These are phyloP conservation scores for Motacilla alba DNA, from an alignment of 2,113 vertebrate species.

Conservation along the genomic window DNA sequence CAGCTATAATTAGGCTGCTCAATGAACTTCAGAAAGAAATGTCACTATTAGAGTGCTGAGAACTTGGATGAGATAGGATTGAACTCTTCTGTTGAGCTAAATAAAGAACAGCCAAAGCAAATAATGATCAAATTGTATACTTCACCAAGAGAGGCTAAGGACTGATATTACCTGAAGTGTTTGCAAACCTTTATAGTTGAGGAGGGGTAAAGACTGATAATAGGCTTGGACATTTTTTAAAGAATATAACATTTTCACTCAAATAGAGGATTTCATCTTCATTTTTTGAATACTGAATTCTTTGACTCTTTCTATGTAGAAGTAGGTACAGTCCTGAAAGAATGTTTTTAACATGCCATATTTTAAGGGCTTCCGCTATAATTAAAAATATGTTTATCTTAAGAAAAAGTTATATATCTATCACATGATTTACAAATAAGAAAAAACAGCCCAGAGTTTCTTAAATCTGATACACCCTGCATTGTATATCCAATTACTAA, in stretches of 20 bases:
- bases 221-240: not conserved
- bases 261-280: conserved; percentile 22
- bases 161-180: not conserved
- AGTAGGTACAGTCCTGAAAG: conserved; percentile 3
- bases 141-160: not conserved
- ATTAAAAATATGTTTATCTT: not conserved
- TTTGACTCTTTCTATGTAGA: conserved; percentile 11
- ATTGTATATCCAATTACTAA: not conserved
- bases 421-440: conserved; percentile 9
- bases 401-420: not conserved
- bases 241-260: not conserved
- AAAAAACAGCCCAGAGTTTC: conserved; percentile 29
- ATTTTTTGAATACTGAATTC: conserved; percentile 28
- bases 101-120: not conserved
- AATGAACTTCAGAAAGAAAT: not conserved
- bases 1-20: not conserved
- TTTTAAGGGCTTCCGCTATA: conserved; percentile 11
- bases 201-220: not conserved
- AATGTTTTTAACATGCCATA: not conserved
- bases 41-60: not conserved
- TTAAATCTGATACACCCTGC: not conserved
- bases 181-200: not conserved
- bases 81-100: not conserved
- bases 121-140: not conserved
- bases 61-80: not conserved